Base-by-base conservation (phyloP, 2,888 invertebrate genomes). In the Pammene fasciana region DNA sequence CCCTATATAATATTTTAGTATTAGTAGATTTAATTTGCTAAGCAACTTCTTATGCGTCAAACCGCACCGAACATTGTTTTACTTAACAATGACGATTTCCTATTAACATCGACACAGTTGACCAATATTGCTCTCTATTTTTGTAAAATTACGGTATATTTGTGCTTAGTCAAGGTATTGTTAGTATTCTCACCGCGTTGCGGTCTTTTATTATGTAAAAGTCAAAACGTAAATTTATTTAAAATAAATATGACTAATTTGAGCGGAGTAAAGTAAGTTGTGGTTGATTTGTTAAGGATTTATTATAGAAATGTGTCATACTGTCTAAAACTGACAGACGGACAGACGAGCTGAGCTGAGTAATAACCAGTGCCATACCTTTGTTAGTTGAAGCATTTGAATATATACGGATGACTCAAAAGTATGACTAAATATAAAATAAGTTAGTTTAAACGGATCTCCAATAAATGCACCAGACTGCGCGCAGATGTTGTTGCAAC, bases 161-260 rank as follows among this genome's bases (percentile, higher is more conserved):
- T n/a, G n/a, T 26, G 4, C 7, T 48, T 8, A 16, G 9, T 9
- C 9, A 14, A 8, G 48, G 16, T 48, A 14, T 48, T 16, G 38
- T 61, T 61, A 46, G 46, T 46, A 67, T 67, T 55, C 67, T 61
- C 38, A 41, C 13, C 14, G n/a, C 55, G 61, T 38, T 41, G 56
- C 10, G 61, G 67, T 41, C 36, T 43, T 43, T 62, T 62, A 43
- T 56, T 26, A 56, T 62, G 18, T 10, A 62, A 62, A n/a, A n/a
- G n/a, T n/a, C n/a, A n/a, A n/a, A 50, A 26, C 9, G 38, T 60
- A 18, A 43, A 61, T 36, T 18, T 62, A 62, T 62, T 62, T 62
- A 13, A 62, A 62, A 62, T 62, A 62, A 62, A 13, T 62, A 52
- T 62, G 50, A 62, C 13, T 41, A 50, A 38, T 10, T 38, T 48